These are phyloP conservation scores for Brienomyrus longianalis DNA, from an alignment of 2,113 vertebrate species.

Conservation along the genomic window DNA sequence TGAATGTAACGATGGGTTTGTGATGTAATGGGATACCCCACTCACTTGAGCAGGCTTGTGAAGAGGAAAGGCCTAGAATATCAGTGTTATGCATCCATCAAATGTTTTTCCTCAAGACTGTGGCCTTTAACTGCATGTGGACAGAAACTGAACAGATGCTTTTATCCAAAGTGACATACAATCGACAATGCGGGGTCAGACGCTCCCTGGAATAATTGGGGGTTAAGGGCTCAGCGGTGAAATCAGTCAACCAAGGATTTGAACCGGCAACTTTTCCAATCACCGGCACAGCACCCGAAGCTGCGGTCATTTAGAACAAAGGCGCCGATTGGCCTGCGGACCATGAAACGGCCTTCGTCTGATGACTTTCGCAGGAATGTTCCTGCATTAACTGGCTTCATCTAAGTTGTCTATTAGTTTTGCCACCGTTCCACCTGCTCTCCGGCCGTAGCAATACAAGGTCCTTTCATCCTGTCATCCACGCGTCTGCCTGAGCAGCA, in stretches of 20 bases:
- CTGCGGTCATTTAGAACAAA: background rate
- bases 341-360: background rate
- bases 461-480: constrained; percentile 48
- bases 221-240: background rate
- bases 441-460: background rate
- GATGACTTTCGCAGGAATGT: background rate
- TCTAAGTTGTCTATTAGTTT: background rate
- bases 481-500: constrained; percentile 55
- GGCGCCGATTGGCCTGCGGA: background rate
- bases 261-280: background rate
- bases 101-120: background rate
- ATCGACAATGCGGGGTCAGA: background rate
- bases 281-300: background rate
- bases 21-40: background rate
- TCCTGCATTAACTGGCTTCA: background rate
- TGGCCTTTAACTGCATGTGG: background rate
- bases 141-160: background rate
- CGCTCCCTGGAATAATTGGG: background rate
- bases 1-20: constrained; percentile 22
- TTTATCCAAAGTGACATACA: background rate
- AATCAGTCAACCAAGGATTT: background rate
- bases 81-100: background rate
- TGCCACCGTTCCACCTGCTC: background rate
- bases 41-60: background rate
- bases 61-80: background rate